Evolutionary conservation across 2,888 invertebrate species (phyloP), one percentile per base, ranked within the genome.

Genomic region (Philonicus albiceps): DNA sequence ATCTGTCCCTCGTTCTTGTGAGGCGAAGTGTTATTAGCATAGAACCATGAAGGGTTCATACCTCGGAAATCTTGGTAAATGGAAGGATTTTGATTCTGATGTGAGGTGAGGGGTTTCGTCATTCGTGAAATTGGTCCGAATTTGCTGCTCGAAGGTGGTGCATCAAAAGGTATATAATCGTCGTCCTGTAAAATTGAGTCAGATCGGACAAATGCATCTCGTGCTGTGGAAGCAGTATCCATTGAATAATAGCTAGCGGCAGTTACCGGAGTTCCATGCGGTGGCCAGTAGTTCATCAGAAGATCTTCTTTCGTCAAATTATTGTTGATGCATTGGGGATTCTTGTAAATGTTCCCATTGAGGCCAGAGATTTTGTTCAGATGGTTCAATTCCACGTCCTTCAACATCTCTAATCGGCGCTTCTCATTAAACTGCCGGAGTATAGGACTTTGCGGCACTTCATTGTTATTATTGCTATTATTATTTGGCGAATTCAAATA

Each of bases 41-140:
- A 88, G 34, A 86, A 64, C 88, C 88, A 88, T 43, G 86, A 49
- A 16, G 86, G 78, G 31, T 30, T 81, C 55, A 81, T 86, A 4
- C 84, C 84, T 19, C 84, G 30, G 30, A 53, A 73, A 31, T 85
- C 85, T 31, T 34, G 75, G 75, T 85, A 85, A 22, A 53, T 75
- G 22, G 75, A 27, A 37, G 85, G 72, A 74, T 85, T 85, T 22
- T 83, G 72, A 84, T 73, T 84, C 13, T 55, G 27, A 31, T 78
- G 86, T 27, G 72, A 27, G 0, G 55, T 19, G 5, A 64, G 34
- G 13, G 85, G 55, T 72, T 86, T 86, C 22, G 86, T 43, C 89
- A 92, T 92, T n/a, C 92, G 91, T 85, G 95, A 95, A 88, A 96
- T 96, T 8, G 96, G 95, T 13, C 95, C 95, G 89, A 94, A 95